Evolutionary conservation across 2,797 vertebrate species (phyloP).

Genomic region (Silurus lanzhouensis): DNA sequence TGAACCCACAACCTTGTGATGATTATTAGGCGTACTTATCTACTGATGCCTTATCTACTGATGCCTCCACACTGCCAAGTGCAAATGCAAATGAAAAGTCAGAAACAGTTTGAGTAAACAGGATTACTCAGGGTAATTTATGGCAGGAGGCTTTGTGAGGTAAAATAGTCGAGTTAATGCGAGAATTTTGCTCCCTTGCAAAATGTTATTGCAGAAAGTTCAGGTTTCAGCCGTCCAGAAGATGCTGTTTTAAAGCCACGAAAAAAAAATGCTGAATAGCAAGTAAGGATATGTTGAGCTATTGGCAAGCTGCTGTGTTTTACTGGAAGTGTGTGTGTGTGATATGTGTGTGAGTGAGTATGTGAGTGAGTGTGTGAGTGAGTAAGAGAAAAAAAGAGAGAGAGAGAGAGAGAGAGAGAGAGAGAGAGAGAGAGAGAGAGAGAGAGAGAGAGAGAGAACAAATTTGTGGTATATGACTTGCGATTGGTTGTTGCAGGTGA

Average conservation of each 20-base stretch:
- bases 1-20: background rate
- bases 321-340: slow-evolving; percentile 44
- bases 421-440: background rate
- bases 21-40: background rate
- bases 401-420: background rate
- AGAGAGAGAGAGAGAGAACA: background rate
- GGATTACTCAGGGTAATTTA: slow-evolving; percentile 15
- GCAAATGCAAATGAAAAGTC: background rate
- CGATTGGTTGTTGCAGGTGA: slow-evolving; percentile 38
- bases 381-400: background rate
- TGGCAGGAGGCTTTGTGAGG: slow-evolving; percentile 18
- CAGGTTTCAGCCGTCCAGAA: slow-evolving; percentile 45
- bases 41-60: background rate
- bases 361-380: slow-evolving; percentile 11
- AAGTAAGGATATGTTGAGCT: slow-evolving; percentile 47
- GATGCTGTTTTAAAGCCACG: slow-evolving; percentile 43
- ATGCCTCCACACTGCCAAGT: too few species aligned
- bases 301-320: slow-evolving; percentile 46
- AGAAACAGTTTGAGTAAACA: slow-evolving; percentile 11
- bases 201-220: slow-evolving; percentile 47
- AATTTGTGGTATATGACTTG: slow-evolving; percentile 26
- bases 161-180: background rate
- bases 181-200: slow-evolving; percentile 23
- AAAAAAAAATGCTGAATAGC: slow-evolving; percentile 32
- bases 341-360: background rate